Evolutionary conservation across 2,888 invertebrate genomes (phyloP).

Genomic region (Drosophila pseudotakahashii): DNA sequence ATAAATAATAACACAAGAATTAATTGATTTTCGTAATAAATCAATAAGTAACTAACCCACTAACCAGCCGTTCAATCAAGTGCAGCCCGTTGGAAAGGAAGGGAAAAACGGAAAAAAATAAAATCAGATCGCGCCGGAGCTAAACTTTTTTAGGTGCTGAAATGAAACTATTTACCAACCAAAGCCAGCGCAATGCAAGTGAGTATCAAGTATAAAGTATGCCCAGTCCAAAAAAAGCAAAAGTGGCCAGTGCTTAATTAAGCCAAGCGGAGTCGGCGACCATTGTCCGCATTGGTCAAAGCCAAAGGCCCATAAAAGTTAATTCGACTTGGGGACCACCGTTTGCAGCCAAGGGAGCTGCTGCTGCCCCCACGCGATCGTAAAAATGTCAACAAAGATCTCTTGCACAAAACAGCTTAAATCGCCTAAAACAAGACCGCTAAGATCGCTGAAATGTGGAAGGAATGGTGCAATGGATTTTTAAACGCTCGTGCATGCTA

Average conservation of each 20-base stretch:
- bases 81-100: constrained; percentile 5
- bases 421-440: neutral
- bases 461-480: constrained; percentile 34
- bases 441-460: constrained; percentile 10
- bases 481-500: constrained; percentile 29
- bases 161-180: constrained; percentile 73
- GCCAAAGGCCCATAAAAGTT: constrained; percentile 55
- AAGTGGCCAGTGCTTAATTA: constrained; percentile 53
- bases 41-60: constrained; percentile 45
- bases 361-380: constrained; percentile 48
- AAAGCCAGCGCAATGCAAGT: constrained; percentile 77
- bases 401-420: constrained; percentile 47
- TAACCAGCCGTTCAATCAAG: constrained; percentile 9
- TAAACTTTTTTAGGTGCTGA: constrained; percentile 30
- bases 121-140: constrained; percentile 20
- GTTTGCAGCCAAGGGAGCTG: constrained; percentile 54
- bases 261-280: constrained; percentile 36
- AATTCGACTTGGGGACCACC: constrained; percentile 46
- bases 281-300: constrained; percentile 45
- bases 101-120: neutral
- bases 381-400: constrained; percentile 42
- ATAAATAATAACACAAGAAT: constrained; percentile 41
- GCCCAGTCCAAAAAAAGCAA: constrained; percentile 15
- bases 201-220: constrained; percentile 74
- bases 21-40: constrained; percentile 62